phyloP scores from a whole-genome alignment of 2,113 vertebrate species.

The Chelonoidis abingdonii region DNA sequence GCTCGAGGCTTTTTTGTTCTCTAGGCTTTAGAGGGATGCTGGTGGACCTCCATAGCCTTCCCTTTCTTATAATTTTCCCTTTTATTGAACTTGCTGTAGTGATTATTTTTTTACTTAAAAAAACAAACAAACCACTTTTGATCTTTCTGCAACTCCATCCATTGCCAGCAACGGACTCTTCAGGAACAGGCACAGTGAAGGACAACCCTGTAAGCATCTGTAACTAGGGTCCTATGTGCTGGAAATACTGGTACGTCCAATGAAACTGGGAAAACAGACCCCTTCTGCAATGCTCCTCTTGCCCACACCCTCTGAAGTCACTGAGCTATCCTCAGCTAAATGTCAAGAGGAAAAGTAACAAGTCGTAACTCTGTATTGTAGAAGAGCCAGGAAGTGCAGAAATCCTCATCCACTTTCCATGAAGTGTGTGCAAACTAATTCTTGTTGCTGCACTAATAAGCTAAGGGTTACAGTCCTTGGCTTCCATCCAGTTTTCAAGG shows the following conservation, averaged over 20 bases:
- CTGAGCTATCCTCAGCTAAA: constrained; percentile 21
- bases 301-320: neutral
- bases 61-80: constrained; percentile 60
- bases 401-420: constrained; percentile 51
- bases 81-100: constrained; percentile 51
- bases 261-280: constrained; percentile 24
- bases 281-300: constrained; percentile 17
- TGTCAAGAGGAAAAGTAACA: constrained; percentile 57
- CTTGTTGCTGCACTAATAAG: constrained; percentile 3
- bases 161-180: constrained; percentile 70
- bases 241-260: neutral
- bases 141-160: constrained; percentile 31
- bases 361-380: constrained; percentile 44
- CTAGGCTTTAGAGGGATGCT: neutral
- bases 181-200: constrained; percentile 19
- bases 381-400: constrained; percentile 65
- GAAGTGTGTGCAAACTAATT: constrained; percentile 50
- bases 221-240: neutral
- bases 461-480: neutral
- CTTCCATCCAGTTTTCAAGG: constrained; percentile 7
- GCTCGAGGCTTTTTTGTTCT: neutral
- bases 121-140: neutral
- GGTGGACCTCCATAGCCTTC: constrained; percentile 19
- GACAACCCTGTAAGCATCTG: constrained; percentile 20
- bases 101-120: neutral